phyloP scores from a whole-genome alignment of 2,113 vertebrate genomes.

The Fukomys damarensis region DNA sequence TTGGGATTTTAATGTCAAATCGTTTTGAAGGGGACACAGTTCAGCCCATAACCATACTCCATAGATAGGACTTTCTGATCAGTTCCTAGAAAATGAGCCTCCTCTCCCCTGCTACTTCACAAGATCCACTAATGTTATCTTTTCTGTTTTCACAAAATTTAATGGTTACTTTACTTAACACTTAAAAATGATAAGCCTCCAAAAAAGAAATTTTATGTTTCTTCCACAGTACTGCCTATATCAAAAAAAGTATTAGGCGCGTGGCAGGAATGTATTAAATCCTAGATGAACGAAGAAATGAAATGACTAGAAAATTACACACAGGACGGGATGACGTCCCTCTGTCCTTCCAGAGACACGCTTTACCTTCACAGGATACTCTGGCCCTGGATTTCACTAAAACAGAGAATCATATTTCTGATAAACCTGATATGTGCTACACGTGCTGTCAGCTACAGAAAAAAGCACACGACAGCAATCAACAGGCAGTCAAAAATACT shows the following conservation, averaged over 20 bases:
- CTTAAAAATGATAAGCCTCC: background rate
- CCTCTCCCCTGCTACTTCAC: background rate
- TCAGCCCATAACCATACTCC: background rate
- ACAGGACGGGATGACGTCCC: background rate
- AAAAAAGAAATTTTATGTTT: background rate
- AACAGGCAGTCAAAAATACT: background rate
- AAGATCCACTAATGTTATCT: background rate
- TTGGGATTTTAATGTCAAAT: background rate
- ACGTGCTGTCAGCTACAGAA: background rate
- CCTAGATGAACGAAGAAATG: background rate
- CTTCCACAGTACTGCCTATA: background rate
- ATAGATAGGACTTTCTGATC: background rate
- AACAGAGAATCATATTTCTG: background rate
- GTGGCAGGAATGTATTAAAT: background rate
- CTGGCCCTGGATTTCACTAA: background rate
- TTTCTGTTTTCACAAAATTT: constrained; percentile 3
- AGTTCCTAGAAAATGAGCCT: background rate
- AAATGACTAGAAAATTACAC: background rate
- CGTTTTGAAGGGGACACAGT: background rate
- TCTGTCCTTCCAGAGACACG: background rate
- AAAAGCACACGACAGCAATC: background rate
- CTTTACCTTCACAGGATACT: background rate
- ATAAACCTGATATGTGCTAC: background rate
- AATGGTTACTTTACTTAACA: background rate
- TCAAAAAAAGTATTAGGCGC: background rate